These are phyloP conservation scores for Anhinga anhinga DNA, from an alignment of 2,113 vertebrate species.

Conservation along the genomic window DNA sequence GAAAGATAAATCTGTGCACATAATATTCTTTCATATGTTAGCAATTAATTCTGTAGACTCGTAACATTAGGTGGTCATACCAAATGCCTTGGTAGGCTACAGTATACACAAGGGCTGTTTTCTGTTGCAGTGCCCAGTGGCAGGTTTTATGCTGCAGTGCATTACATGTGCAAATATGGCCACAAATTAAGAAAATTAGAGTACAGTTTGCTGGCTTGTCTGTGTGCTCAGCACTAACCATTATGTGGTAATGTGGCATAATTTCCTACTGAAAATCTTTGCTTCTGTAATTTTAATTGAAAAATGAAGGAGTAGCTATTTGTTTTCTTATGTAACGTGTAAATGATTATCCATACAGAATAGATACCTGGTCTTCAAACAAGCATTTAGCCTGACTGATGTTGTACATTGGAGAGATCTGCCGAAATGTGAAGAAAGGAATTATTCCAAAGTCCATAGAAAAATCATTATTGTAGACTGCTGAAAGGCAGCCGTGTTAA, in stretches of 20 bases:
- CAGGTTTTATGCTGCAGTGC: not conserved
- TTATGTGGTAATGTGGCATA: not conserved
- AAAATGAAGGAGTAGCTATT: not conserved
- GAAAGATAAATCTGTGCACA: not conserved
- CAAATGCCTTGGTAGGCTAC: not conserved
- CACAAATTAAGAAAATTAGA: not conserved
- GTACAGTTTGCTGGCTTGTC: not conserved
- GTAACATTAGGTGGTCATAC: not conserved
- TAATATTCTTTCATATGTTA: not conserved
- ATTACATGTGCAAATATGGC: not conserved
- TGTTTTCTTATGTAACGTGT: not conserved
- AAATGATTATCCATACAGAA: conserved; percentile 15
- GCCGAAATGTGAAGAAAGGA: not conserved
- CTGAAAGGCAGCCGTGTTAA: not conserved
- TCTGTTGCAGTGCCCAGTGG: not conserved
- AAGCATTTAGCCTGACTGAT: not conserved
- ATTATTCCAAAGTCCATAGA: not conserved
- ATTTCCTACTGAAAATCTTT: not conserved
- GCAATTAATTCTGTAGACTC: not conserved
- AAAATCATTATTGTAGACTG: not conserved
- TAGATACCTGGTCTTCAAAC: not conserved
- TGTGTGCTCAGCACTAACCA: not conserved
- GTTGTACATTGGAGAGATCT: not conserved
- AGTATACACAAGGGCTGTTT: not conserved
- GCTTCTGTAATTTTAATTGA: not conserved